Percentiles rank a stretch among this genome's conserved stretches.
Evolutionary conservation across 2,888 invertebrate genomes (phyloP).

Genomic region (Acleris sparsana): DNA sequence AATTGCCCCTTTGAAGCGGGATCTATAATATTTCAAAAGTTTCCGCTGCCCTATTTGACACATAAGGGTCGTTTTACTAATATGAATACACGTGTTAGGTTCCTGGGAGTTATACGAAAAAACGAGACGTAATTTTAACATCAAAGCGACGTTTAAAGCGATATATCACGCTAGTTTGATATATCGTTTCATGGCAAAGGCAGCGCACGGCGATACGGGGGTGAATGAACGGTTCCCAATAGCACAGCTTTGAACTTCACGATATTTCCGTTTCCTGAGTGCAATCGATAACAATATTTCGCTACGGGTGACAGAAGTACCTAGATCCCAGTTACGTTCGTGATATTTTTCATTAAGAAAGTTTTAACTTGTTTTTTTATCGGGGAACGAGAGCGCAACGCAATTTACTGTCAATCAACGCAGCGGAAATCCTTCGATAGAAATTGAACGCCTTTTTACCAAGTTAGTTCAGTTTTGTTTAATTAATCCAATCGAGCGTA

Average conservation of each 20-base stretch:
- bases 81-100: neutral
- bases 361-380: conserved; percentile 43
- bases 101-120: neutral
- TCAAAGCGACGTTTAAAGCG: conserved; percentile 36
- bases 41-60: conserved; percentile 29
- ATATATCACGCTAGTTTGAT: conserved; percentile 18
- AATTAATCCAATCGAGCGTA: conserved; percentile 23
- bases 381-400: conserved; percentile 19
- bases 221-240: conserved; percentile 49
- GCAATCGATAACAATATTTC: conserved; percentile 65
- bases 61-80: conserved; percentile 19
- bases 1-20: conserved; percentile 52
- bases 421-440: conserved; percentile 35
- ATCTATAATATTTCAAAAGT: conserved; percentile 56
- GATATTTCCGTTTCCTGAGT: conserved; percentile 57
- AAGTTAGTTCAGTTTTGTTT: conserved; percentile 20
- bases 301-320: conserved; percentile 46
- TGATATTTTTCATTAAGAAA: conserved; percentile 55
- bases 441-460: conserved; percentile 24
- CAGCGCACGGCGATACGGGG: conserved; percentile 24
- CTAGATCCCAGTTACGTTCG: conserved; percentile 7
- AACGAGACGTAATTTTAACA: conserved; percentile 27
- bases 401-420: conserved; percentile 34
- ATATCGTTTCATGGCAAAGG: conserved; percentile 10
- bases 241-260: conserved; percentile 53